Evolutionary conservation across 2,888 invertebrate species (phyloP), one percentile per base, ranked within the genome.

Genomic region (Hybos culiciformis): DNA sequence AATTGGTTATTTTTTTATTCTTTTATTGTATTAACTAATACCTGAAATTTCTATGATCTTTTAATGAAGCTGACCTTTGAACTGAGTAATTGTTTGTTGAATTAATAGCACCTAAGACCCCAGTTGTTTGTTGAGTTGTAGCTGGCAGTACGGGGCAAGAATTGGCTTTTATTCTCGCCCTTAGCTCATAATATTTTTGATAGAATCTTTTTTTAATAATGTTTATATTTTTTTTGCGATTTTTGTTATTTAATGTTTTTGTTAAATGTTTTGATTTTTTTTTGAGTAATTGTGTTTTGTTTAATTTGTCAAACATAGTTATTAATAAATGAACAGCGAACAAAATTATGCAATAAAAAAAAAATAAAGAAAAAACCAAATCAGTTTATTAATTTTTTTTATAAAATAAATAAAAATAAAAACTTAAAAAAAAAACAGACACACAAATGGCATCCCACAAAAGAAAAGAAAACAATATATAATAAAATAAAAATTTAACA

Each of bases 131-230:
- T n/a, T n/a, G n/a, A n/a, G n/a, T n/a, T 59, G 73, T 67, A 55
- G 77, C 74, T 59, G 76, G 74, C 69, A 82, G 75, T 62, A 79
- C 77, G 56, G 83, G 81, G 68, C 80, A 83, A 70, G 83, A 83
- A 59, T 80, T 79, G 64, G 85, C 84, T 75, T 84, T 83, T 71
- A 87, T 86, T 71, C 86, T 82, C 69, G 83, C 85, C 69, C 82
- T 81, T 70, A 86, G 78, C 74, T 83, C 84, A 70, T 80, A 75
- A 72, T 85, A 84, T 70, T 83, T 82, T 72, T 83, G 80, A 78
- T 84, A 84, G 79, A 86, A 87, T 79, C 86, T 87, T 36, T 36
- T 34, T 19, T 36, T 38, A 48, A 45, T 43, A 43, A 47, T 46
- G 41, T 40, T n/a, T 43, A 31, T 23, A 3, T 26, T 36, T 36